phyloP scores from a whole-genome alignment of 2,113 vertebrate species.

The Hypanus sabinus region DNA sequence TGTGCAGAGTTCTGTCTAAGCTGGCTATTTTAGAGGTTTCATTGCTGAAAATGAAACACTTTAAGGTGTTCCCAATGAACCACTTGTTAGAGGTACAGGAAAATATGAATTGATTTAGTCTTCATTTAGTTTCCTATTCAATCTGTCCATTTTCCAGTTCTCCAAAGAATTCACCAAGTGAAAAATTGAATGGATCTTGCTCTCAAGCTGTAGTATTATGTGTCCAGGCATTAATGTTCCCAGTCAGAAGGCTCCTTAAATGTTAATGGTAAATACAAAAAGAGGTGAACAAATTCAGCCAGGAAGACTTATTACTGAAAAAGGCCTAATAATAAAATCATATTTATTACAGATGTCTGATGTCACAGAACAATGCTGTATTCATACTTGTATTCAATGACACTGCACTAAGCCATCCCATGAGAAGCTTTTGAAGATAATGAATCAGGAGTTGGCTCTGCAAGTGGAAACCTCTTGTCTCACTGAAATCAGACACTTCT shows the following conservation, averaged over 20 bases:
- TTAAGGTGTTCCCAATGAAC: background rate
- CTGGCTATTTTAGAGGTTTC: background rate
- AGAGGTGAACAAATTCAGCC: background rate
- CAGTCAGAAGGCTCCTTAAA: background rate
- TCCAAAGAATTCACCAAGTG: background rate
- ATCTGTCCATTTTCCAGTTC: background rate
- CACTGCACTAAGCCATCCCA: background rate
- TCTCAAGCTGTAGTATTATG: background rate
- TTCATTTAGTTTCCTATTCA: background rate
- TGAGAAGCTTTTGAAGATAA: conserved; percentile 18
- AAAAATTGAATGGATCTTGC: background rate
- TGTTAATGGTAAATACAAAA: background rate
- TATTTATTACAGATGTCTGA: background rate
- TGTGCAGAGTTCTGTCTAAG: no score
- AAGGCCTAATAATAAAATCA: background rate
- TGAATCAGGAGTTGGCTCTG: conserved; percentile 12
- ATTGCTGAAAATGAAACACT: background rate
- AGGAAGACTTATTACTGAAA: background rate
- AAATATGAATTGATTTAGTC: background rate
- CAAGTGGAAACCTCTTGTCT: conserved; percentile 12
- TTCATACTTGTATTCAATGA: conserved; percentile 14
- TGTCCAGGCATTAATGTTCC: background rate
- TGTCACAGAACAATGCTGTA: conserved; percentile 10
- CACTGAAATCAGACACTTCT: conserved; percentile 23
- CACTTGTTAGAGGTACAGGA: background rate